phyloP scores from a whole-genome alignment of 2,888 invertebrate species.

The Eupeodes latifasciatus region DNA sequence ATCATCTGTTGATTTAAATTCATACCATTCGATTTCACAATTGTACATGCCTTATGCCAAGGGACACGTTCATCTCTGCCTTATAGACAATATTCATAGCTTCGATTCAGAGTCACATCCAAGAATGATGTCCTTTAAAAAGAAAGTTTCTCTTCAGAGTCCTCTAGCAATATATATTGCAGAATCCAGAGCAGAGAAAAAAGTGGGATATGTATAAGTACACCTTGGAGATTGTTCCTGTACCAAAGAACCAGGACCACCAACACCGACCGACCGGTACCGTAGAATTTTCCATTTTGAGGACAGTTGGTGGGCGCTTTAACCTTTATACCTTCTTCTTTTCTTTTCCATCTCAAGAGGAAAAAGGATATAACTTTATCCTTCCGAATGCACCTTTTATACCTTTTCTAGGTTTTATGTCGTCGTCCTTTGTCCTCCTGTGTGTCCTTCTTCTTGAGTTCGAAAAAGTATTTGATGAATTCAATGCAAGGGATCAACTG shows the following conservation, averaged over 20 bases:
- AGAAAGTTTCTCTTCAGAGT: constrained; percentile 11
- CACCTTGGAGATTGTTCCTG: constrained; percentile 43
- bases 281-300: constrained; percentile 41
- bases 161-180: not conserved
- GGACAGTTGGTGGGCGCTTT: constrained; percentile 1
- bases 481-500: constrained; percentile 67
- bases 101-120: not conserved
- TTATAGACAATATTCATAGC: not conserved
- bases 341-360: not conserved
- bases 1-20: constrained; percentile 67
- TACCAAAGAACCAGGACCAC: not conserved
- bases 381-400: constrained; percentile 48
- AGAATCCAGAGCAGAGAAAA: not conserved
- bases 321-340: not conserved
- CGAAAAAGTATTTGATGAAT: constrained; percentile 65
- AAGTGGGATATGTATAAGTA: constrained; percentile 40
- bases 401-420: constrained; percentile 21
- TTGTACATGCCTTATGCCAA: not conserved
- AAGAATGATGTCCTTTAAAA: constrained; percentile 26
- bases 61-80: constrained; percentile 49
- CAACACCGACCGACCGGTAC: not conserved
- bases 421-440: constrained; percentile 19
- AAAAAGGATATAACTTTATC: constrained; percentile 44
- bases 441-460: constrained; percentile 41
- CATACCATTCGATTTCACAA: constrained; percentile 23